These are phyloP conservation scores for Holothuria glaberrima DNA, from an alignment of 35 echinoderm and acorn worm genomes.

Conservation along the genomic window DNA sequence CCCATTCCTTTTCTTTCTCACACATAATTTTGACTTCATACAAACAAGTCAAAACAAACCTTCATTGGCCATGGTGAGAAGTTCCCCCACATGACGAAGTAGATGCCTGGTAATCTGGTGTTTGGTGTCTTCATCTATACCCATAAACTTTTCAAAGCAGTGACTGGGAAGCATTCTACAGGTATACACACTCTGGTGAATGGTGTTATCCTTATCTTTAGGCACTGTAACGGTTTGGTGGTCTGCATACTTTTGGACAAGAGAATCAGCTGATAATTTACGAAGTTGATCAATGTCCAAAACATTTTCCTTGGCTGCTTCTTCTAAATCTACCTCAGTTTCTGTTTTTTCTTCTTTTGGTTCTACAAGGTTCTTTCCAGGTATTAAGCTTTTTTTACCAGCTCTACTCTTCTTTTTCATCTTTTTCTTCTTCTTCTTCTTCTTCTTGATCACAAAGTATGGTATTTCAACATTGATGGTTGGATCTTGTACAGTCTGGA, in stretches of 20 bases:
- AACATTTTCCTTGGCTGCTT: slow-evolving; percentile 46
- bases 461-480: slow-evolving; percentile 57
- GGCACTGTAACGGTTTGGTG: slow-evolving; percentile 77
- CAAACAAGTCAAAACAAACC: neutral
- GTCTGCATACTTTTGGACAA: slow-evolving; percentile 80
- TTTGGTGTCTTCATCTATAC: slow-evolving; percentile 75
- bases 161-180: slow-evolving; percentile 92
- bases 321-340: slow-evolving; percentile 22
- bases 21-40: neutral
- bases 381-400: slow-evolving; percentile 6
- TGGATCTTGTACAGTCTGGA: slow-evolving; percentile 43
- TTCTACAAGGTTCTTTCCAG: neutral
- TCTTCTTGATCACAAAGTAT: slow-evolving; percentile 48
- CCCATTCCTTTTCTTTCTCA: neutral
- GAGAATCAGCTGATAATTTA: slow-evolving; percentile 70
- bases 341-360: slow-evolving; percentile 45
- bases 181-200: slow-evolving; percentile 79
- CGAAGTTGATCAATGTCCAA: slow-evolving; percentile 87
- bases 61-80: slow-evolving; percentile 84
- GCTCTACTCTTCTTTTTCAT: slow-evolving; percentile 16
- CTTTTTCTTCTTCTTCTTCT: slow-evolving; percentile 55
- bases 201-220: slow-evolving; percentile 64
- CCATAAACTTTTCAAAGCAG: slow-evolving; percentile 90
- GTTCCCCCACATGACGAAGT: slow-evolving; percentile 87
- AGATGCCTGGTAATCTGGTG: slow-evolving; percentile 92